Evolutionary conservation across 1,140 invertebrate species (phyloP).

Genomic region (Portunus trituberculatus): DNA sequence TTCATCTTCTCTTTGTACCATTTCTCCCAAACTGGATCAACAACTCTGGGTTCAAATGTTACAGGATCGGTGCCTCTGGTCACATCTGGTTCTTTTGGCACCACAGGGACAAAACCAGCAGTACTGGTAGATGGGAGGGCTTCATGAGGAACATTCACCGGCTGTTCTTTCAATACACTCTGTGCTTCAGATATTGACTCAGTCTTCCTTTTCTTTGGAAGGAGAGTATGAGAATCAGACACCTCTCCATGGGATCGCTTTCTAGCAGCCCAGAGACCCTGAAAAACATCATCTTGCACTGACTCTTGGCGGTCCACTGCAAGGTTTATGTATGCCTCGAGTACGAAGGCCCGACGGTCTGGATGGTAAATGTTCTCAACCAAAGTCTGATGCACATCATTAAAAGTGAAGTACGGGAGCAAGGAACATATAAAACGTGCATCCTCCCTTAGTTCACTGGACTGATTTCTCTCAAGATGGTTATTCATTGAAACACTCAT

Average conservation of each 20-base stretch:
- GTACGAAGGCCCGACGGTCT: slow-evolving; percentile 56
- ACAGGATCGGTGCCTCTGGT: background rate
- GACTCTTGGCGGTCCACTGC: slow-evolving; percentile 63
- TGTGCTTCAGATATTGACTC: background rate
- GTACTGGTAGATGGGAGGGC: slow-evolving; percentile 56
- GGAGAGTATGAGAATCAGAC: background rate
- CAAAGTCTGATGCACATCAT: slow-evolving; percentile 65
- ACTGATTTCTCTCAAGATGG: background rate
- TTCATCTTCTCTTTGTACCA: slow-evolving; percentile 65
- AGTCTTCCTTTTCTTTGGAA: slow-evolving; percentile 50
- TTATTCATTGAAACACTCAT: background rate
- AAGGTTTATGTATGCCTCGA: slow-evolving; percentile 58
- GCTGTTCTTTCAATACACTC: background rate
- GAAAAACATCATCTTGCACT: slow-evolving; percentile 63
- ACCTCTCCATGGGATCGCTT: slow-evolving; percentile 50
- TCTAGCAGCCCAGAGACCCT: slow-evolving; percentile 48
- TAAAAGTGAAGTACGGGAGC: slow-evolving; percentile 57
- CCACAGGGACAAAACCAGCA: background rate
- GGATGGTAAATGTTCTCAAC: slow-evolving; percentile 63
- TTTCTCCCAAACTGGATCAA: slow-evolving; percentile 37
- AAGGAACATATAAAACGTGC: slow-evolving; percentile 64
- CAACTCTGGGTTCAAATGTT: background rate
- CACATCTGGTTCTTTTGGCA: background rate
- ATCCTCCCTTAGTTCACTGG: slow-evolving; percentile 57
- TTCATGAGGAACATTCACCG: background rate